These are phyloP conservation scores for Schizopygopsis malacanthus DNA, from an alignment of 2,797 vertebrate species.

Conservation along the genomic window DNA sequence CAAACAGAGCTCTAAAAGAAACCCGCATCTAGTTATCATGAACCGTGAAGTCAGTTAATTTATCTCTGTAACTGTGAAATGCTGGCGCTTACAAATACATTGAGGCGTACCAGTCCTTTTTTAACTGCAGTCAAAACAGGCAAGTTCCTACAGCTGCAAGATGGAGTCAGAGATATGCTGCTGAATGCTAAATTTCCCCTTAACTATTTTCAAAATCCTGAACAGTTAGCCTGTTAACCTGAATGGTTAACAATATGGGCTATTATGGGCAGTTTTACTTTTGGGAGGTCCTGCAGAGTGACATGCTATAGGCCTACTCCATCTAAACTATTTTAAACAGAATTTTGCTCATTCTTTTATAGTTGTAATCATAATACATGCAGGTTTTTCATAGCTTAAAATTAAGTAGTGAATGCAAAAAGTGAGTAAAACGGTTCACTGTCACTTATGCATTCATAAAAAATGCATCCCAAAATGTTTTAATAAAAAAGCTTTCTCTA, in stretches of 20 bases:
- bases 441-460: slow-evolving; percentile 4
- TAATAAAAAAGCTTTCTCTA: not conserved
- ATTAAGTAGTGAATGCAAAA: not conserved
- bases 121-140: slow-evolving; percentile 58
- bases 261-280: not conserved
- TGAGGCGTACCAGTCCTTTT: slow-evolving; percentile 58
- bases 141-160: slow-evolving; percentile 59
- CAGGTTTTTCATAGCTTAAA: not conserved
- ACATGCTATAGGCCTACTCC: not conserved
- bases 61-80: slow-evolving; percentile 52
- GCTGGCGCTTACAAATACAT: slow-evolving; percentile 59
- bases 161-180: slow-evolving; percentile 78
- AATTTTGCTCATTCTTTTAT: not conserved
- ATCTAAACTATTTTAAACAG: not conserved
- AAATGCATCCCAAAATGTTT: not conserved
- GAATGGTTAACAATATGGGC: not conserved
- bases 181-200: slow-evolving; percentile 45
- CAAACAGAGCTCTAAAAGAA: not conserved
- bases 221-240: too few species aligned
- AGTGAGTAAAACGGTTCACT: not conserved
- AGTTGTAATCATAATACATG: not conserved
- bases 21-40: slow-evolving; percentile 23
- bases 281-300: not conserved
- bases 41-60: slow-evolving; percentile 50
- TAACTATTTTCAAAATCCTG: slow-evolving; percentile 4